Percentiles rank a stretch among this genome's conserved stretches.
Conservation (phyloP, 2,797 vertebrate species). For the Hoplostethus atlanticus region DNA sequence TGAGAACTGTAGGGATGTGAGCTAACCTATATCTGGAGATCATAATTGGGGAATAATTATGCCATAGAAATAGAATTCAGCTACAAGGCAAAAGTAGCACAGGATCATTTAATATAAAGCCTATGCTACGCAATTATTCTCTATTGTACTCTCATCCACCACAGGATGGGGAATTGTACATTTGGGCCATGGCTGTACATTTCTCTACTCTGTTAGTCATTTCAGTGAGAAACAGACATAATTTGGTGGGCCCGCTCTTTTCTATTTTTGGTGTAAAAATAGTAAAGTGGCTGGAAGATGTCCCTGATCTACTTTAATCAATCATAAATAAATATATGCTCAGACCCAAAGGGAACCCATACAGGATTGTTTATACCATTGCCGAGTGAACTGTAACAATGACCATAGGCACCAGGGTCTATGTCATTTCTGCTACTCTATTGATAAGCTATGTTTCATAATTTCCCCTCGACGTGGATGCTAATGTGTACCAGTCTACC, state of each 20-base stretch:
- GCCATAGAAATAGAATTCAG: constrained; percentile 5
- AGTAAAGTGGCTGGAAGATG: too few species aligned
- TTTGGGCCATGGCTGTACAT: too few species aligned
- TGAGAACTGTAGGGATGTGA: background rate
- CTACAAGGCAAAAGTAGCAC: background rate
- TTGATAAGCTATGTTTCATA: background rate
- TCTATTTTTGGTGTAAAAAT: too few species aligned
- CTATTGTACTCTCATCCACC: background rate
- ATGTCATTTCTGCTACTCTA: background rate
- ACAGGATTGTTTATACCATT: background rate
- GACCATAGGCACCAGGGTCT: background rate
- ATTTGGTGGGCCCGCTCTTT: too few species aligned
- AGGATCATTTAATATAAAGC: background rate
- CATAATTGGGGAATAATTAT: background rate
- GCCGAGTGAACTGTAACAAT: background rate
- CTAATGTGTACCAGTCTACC: too few species aligned
- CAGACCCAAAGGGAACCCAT: background rate
- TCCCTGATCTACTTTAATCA: background rate
- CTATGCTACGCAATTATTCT: background rate
- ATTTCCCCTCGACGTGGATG: too few species aligned
- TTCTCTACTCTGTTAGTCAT: too few species aligned
- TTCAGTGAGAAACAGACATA: too few species aligned
- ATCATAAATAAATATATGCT: background rate
- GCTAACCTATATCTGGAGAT: background rate
- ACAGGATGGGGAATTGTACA: background rate